A percentile compares a stretch with the other conserved stretches of the same genome.
Conservation (phyloP, 2,113 vertebrate genomes). For the Prunella himalayana region DNA sequence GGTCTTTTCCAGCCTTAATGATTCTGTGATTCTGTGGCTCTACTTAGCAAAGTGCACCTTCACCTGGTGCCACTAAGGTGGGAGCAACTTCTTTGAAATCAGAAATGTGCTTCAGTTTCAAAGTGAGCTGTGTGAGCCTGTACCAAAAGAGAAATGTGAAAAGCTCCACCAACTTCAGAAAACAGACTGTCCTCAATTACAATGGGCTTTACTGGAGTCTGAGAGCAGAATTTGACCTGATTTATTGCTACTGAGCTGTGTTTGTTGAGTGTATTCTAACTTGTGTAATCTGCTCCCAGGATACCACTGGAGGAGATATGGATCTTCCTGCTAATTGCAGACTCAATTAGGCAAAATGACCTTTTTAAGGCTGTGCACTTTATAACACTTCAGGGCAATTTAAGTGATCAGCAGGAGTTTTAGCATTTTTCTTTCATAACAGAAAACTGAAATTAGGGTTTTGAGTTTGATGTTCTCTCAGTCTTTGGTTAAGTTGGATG, state of each 20-base stretch:
- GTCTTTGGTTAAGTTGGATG: neutral
- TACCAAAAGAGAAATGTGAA: neutral
- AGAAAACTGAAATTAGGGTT: neutral
- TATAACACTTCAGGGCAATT: neutral
- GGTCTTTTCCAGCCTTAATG: neutral
- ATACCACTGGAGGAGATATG: neutral
- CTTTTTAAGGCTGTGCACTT: neutral
- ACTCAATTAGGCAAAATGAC: neutral
- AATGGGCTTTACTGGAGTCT: neutral
- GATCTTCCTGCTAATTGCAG: constrained; percentile 16
- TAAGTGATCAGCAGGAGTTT: neutral
- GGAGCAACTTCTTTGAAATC: neutral
- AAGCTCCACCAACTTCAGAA: neutral
- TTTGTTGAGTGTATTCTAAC: neutral
- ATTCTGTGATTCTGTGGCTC: neutral
- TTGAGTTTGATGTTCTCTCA: neutral
- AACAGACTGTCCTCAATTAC: neutral
- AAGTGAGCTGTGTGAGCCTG: neutral
- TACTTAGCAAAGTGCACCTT: neutral
- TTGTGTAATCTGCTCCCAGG: neutral
- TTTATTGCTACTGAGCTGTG: neutral
- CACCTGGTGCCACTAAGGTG: neutral
- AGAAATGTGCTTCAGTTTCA: neutral
- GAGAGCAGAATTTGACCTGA: neutral
- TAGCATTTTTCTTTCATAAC: neutral